Evolutionary conservation across 1,140 invertebrate species (phyloP).

Genomic region (Leptinotarsa texana): DNA sequence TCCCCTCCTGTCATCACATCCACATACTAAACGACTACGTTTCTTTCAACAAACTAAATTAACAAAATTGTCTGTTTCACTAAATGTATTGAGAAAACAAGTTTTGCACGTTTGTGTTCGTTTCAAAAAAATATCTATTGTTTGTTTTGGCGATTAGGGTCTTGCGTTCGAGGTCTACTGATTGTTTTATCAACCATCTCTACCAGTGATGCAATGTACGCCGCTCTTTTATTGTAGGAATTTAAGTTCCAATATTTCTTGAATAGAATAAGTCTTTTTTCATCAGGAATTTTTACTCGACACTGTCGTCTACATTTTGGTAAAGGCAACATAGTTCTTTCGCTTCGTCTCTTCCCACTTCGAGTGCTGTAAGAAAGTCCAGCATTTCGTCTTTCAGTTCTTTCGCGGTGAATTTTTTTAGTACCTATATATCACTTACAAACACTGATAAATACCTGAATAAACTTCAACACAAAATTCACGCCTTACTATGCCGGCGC

Average conservation of each 20-base stretch:
- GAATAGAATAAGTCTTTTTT: background rate
- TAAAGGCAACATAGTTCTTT: background rate
- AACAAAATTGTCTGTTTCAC: background rate
- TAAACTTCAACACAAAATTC: too few relatives aligned
- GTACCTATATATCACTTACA: background rate
- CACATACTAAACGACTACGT: too few relatives aligned
- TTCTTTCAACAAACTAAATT: too few relatives aligned
- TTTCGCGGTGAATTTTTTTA: background rate
- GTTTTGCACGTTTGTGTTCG: background rate
- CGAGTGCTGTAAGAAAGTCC: background rate
- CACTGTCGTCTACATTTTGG: background rate
- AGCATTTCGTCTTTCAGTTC: background rate
- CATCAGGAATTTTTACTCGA: background rate
- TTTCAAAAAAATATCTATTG: background rate
- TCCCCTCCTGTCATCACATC: too few relatives aligned
- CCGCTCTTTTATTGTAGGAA: background rate
- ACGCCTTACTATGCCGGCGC: too few relatives aligned
- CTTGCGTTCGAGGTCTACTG: background rate
- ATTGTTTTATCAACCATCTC: background rate
- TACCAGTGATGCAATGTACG: background rate
- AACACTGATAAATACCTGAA: too few relatives aligned
- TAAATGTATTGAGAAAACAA: background rate
- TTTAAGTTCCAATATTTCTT: background rate
- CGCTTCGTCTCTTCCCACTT: background rate
- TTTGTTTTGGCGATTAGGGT: background rate